A percentile compares a stretch with the other conserved stretches of the same genome.
These are phyloP conservation scores for Branchinecta lynchi DNA, from an alignment of 1,140 invertebrate genomes.

Conservation along the genomic window DNA sequence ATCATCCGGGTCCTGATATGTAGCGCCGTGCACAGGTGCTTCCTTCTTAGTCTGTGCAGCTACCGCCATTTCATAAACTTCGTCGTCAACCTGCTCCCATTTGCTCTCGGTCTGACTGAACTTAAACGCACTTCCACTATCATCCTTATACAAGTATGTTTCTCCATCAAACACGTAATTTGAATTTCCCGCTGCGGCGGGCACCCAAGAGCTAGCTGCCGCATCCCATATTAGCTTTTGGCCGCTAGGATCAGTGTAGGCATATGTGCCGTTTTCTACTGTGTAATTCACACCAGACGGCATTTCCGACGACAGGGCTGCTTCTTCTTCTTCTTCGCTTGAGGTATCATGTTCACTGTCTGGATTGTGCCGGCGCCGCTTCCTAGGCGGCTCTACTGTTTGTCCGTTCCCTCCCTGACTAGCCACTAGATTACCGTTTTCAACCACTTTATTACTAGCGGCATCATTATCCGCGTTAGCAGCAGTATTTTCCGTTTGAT, in stretches of 20 bases:
- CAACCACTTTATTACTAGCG: too few relatives aligned
- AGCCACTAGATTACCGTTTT: too few relatives aligned
- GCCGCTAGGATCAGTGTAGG: background rate
- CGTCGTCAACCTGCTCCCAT: conserved; percentile 29
- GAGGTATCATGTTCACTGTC: background rate
- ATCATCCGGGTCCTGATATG: conserved; percentile 54
- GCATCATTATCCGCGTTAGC: too few relatives aligned
- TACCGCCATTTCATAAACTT: conserved; percentile 28
- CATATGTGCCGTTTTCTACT: conserved; percentile 2
- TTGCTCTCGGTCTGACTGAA: conserved; percentile 36
- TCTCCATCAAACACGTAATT: conserved; percentile 38
- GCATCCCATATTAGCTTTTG: background rate
- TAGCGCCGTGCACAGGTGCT: conserved; percentile 61
- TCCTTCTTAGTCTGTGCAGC: conserved; percentile 34
- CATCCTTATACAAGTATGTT: conserved; percentile 36
- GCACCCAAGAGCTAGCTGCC: background rate
- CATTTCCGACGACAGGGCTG: background rate
- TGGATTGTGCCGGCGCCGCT: background rate
- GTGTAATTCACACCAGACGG: background rate
- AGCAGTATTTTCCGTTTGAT: too few relatives aligned
- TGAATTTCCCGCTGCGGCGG: conserved; percentile 19
- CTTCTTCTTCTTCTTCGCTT: background rate
- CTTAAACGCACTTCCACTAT: conserved; percentile 27
- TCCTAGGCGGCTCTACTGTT: background rate
- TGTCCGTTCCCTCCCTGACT: too few relatives aligned